phyloP scores from a whole-genome alignment of 2,797 vertebrate species.

The Lutjanus argentimaculatus region DNA sequence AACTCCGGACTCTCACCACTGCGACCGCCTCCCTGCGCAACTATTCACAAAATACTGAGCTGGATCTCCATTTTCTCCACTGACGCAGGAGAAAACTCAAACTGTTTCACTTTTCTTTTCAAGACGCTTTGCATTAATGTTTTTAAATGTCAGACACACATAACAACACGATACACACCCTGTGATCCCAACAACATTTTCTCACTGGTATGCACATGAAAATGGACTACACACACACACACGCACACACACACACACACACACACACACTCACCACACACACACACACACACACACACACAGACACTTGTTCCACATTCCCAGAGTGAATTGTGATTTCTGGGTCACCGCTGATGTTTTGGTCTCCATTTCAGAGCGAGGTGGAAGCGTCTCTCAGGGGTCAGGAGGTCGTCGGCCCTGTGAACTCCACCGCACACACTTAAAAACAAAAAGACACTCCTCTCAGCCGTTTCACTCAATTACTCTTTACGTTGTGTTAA shows the following conservation, averaged over 20 bases:
- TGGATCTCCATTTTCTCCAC: too few relatives aligned
- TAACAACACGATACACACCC: too few relatives aligned
- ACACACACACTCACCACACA: constrained; percentile 7
- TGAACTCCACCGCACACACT: constrained; percentile 52
- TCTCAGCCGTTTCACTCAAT: constrained; percentile 48
- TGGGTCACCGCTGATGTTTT: constrained; percentile 77
- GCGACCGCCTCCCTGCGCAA: too few relatives aligned
- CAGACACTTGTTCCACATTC: constrained; percentile 43
- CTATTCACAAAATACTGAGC: too few relatives aligned
- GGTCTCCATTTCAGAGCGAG: constrained; percentile 60
- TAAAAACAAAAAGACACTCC: constrained; percentile 45
- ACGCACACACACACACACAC: constrained; percentile 21
- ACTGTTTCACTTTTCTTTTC: too few relatives aligned
- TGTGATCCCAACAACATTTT: too few relatives aligned
- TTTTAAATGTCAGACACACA: too few relatives aligned
- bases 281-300: constrained; percentile 26
- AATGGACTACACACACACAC: constrained; percentile 7
- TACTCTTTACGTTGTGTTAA: constrained; percentile 44
- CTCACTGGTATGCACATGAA: neutral
- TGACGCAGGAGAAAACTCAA: too few relatives aligned
- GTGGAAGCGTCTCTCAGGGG: constrained; percentile 48
- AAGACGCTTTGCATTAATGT: too few relatives aligned
- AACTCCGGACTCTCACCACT: too few relatives aligned
- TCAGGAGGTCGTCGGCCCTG: constrained; percentile 57
- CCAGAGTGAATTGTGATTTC: constrained; percentile 66